Evolutionary conservation across 2,113 vertebrate species (phyloP).

Genomic region (Notothenia coriiceps): DNA sequence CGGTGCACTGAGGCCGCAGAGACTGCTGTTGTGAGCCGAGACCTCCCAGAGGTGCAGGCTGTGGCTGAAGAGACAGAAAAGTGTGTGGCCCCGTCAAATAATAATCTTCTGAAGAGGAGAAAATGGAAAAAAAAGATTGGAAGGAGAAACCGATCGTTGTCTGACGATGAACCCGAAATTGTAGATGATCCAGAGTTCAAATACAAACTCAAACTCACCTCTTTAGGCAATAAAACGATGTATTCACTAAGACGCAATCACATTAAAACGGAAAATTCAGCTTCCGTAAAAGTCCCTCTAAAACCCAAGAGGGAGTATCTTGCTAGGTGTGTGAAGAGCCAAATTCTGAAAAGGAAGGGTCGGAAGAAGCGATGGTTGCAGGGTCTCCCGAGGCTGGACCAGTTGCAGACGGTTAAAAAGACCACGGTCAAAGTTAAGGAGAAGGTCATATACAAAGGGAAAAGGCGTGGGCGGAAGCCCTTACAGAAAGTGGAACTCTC

Average conservation of each 20-base stretch:
- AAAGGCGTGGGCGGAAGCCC: conserved; percentile 68
- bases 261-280: conserved; percentile 50
- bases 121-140: conserved; percentile 51
- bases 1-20: conserved; percentile 39
- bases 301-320: conserved; percentile 78
- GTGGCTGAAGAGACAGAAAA: neutral
- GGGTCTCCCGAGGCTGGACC: conserved; percentile 70
- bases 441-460: conserved; percentile 37
- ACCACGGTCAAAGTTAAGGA: conserved; percentile 30
- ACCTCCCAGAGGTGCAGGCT: neutral
- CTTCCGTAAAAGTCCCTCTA: conserved; percentile 55
- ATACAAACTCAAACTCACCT: conserved; percentile 60
- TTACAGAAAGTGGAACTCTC: conserved; percentile 72
- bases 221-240: conserved; percentile 37
- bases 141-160: conserved; percentile 29
- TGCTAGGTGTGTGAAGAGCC: conserved; percentile 79
- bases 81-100: conserved; percentile 6
- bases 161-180: conserved; percentile 65
- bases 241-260: conserved; percentile 74
- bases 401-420: conserved; percentile 51
- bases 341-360: conserved; percentile 81
- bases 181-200: conserved; percentile 76
- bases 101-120: conserved; percentile 45
- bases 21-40: conserved; percentile 27
- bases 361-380: conserved; percentile 80